Conservation (phyloP, 2,113 vertebrate genomes). For the Corythoichthys intestinalis region DNA sequence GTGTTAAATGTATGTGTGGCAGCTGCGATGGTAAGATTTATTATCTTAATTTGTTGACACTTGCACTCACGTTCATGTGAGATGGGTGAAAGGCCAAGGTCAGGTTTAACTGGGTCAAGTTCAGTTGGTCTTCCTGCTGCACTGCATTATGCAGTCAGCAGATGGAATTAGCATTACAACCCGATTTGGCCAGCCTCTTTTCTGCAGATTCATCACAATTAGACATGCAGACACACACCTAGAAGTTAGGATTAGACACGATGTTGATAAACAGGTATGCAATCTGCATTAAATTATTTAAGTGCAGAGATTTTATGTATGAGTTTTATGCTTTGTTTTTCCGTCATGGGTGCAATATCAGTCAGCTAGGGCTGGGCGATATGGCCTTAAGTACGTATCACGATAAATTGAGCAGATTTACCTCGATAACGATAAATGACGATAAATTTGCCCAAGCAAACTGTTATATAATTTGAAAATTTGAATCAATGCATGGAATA, state of each 20-base stretch:
- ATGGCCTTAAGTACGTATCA: no score
- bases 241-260: conserved; percentile 2
- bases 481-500: no score
- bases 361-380: no score
- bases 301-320: not conserved
- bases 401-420: no score
- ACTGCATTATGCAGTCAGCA: conserved; percentile 75
- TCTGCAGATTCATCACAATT: conserved; percentile 53
- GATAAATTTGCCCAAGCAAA: no score
- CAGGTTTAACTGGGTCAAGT: conserved; percentile 76
- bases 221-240: conserved; percentile 24
- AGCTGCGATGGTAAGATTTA: conserved; percentile 48
- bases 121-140: conserved; percentile 69
- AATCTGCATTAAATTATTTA: not conserved
- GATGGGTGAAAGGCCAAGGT: conserved; percentile 65
- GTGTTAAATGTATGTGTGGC: not conserved
- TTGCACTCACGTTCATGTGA: conserved; percentile 45
- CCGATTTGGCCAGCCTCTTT: conserved; percentile 70
- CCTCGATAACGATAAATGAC: no score
- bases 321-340: not conserved
- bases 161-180: conserved; percentile 77
- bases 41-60: conserved; percentile 67
- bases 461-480: no score
- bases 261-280: not conserved
- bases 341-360: not conserved